Percentiles rank a stretch among this genome's conserved stretches.
Evolutionary conservation across 2,113 vertebrate genomes (phyloP).

Genomic region (Nerophis ophidion): DNA sequence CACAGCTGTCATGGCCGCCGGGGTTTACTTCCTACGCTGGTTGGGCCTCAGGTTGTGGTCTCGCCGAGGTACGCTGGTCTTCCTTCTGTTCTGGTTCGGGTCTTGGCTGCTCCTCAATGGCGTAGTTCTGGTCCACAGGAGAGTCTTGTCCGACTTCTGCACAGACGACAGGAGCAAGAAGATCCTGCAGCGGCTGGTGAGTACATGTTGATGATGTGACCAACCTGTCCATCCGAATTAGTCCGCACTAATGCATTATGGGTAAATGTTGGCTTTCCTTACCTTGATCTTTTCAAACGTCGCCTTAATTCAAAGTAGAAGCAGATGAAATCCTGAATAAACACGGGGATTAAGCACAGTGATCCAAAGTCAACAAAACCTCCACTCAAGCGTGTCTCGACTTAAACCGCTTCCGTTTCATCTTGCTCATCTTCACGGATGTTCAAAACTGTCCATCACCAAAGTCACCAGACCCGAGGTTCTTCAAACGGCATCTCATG

Average conservation of each 20-base stretch:
- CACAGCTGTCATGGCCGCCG: too few species aligned
- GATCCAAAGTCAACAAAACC: not conserved
- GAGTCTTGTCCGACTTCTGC: not conserved
- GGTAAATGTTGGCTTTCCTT: not conserved
- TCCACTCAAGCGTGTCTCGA: not conserved
- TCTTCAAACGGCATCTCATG: not conserved
- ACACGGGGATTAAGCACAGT: not conserved
- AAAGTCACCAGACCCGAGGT: not conserved
- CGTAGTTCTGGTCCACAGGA: not conserved
- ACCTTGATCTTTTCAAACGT: not conserved
- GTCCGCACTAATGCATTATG: not conserved
- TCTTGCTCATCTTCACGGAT: not conserved
- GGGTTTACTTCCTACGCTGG: not conserved
- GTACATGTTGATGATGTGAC: not conserved
- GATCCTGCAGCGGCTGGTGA: constrained; percentile 13
- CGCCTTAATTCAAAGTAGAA: not conserved
- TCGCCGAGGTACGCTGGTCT: not conserved
- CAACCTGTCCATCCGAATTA: too few species aligned
- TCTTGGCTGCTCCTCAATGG: not conserved
- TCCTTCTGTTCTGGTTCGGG: not conserved
- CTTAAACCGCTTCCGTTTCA: not conserved
- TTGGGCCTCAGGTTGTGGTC: not conserved
- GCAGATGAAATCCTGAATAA: not conserved
- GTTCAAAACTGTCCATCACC: too few species aligned
- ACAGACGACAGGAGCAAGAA: not conserved